phyloP scores from a whole-genome alignment of 2,888 invertebrate genomes.

The Choristoneura rosaceana region DNA sequence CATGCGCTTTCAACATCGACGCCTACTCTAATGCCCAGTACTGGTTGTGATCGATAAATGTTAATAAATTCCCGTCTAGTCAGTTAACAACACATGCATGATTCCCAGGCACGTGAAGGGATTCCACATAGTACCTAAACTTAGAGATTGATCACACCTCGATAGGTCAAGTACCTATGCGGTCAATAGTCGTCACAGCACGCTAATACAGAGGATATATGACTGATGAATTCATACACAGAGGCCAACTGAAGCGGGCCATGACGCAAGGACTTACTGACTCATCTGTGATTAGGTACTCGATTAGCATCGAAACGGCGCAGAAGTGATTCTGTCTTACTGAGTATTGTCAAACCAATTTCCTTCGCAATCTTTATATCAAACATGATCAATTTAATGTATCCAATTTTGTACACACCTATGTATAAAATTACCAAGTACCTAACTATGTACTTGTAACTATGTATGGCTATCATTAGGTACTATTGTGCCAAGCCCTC shows the following conservation, averaged over 20 bases:
- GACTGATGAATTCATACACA: conserved; percentile 46
- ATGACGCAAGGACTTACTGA: conserved; percentile 67
- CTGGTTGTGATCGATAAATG: conserved; percentile 15
- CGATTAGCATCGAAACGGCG: conserved; percentile 11
- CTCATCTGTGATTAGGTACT: conserved; percentile 61
- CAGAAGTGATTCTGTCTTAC: conserved; percentile 6
- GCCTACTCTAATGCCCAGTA: conserved; percentile 18
- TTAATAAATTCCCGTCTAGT: conserved; percentile 7
- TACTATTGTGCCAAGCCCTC: neutral
- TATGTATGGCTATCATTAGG: too few relatives aligned
- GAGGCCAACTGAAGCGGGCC: conserved; percentile 57
- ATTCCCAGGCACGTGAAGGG: conserved; percentile 1
- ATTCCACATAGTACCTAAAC: conserved; percentile 2
- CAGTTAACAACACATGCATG: conserved; percentile 2
- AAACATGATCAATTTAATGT: neutral
- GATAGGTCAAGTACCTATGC: conserved; percentile 22
- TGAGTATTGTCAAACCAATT: conserved; percentile 1
- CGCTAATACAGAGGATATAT: conserved; percentile 42
- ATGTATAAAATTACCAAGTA: too few relatives aligned
- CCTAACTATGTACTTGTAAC: too few relatives aligned
- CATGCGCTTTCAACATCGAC: conserved; percentile 16
- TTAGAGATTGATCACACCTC: conserved; percentile 25
- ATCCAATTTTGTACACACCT: too few relatives aligned
- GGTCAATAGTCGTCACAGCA: conserved; percentile 63
- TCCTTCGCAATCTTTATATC: neutral